Evolutionary conservation across 2,888 invertebrate genomes (phyloP), one percentile per base, ranked within the genome.

Genomic region (Morpho helenor): DNA sequence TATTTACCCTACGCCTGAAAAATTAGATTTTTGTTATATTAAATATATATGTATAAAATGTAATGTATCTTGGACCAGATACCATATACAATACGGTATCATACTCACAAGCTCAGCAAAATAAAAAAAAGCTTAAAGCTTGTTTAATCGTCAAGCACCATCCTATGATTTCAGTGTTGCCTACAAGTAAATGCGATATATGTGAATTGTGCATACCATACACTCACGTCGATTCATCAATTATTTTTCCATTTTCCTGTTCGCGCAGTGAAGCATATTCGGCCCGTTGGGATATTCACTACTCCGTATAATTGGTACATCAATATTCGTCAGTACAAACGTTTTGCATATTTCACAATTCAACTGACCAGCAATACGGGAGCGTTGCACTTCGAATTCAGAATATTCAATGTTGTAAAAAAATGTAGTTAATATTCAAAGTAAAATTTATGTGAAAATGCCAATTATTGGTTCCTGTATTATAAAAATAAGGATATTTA

Each of bases 301-400:
- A 74, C 72, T 74, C 70, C 71, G 66, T 79, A 76, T 78, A 80
- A 80, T 82, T 84, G 80, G 76, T 73, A 66, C 76, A 76, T 78
- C 78, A 77, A 82, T 80, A 78, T 80, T 77, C 76, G 76, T 73
- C 52, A 50, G 57, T 61, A 72, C 70, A 66, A 69, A 63, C 67
- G 71, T 69, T 77, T 76, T 80, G 76, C 77, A 82, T 83, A 80
- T 82, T 80, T 80, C 76, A 63, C 50, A 41, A 47, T 49, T 48
- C 51, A 41, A 51, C 79, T 74, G 64, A 62, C 66, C 52, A 57
- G 63, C 63, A 68, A 66, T 22, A 44, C 23, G 45, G 10, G 43
- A 10, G 44, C 46, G 41, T 16, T 54, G 48, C 9, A 42, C 7
- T 48, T 42, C 10, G 23, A 48, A 54, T 54, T 47, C 48, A 7